Evolutionary conservation across 2,888 invertebrate species (phyloP).

Genomic region (Pollenia labialis): DNA sequence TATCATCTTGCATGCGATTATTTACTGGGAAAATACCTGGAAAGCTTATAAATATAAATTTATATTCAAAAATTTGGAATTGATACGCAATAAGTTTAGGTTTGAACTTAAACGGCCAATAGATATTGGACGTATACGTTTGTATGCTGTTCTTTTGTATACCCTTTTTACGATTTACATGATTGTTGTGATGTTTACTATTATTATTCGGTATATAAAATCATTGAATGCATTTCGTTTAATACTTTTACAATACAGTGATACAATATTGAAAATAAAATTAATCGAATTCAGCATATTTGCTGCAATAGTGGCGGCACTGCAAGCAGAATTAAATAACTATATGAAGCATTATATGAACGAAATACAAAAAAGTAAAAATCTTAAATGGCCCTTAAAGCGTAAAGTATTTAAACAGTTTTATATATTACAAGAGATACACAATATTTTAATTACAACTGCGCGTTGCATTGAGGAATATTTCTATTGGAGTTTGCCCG

Average conservation of each 20-base stretch:
- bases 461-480: slow-evolving; percentile 76
- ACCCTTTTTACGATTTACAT: slow-evolving; percentile 44
- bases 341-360: slow-evolving; percentile 24
- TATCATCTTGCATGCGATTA: slow-evolving; percentile 60
- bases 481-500: slow-evolving; percentile 76
- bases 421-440: slow-evolving; percentile 75
- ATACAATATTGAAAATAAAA: slow-evolving; percentile 75
- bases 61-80: slow-evolving; percentile 68
- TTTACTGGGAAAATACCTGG: slow-evolving; percentile 71
- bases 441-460: slow-evolving; percentile 75
- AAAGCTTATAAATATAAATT: slow-evolving; percentile 47
- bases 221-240: slow-evolving; percentile 58
- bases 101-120: slow-evolving; percentile 57
- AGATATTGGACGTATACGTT: slow-evolving; percentile 51
- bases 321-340: slow-evolving; percentile 51
- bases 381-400: slow-evolving; percentile 24
- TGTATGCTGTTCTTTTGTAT: slow-evolving; percentile 47
- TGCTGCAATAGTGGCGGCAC: slow-evolving; percentile 63
- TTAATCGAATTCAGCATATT: slow-evolving; percentile 77
- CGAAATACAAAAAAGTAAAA: slow-evolving; percentile 47
- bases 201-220: slow-evolving; percentile 51
- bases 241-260: slow-evolving; percentile 75
- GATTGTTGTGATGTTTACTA: slow-evolving; percentile 35
- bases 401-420: slow-evolving; percentile 18
- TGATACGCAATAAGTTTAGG: slow-evolving; percentile 69